Evolutionary conservation across 2,888 invertebrate genomes (phyloP), one percentile per base, ranked within the genome.

Genomic region (Drosophila hamatofila): DNA sequence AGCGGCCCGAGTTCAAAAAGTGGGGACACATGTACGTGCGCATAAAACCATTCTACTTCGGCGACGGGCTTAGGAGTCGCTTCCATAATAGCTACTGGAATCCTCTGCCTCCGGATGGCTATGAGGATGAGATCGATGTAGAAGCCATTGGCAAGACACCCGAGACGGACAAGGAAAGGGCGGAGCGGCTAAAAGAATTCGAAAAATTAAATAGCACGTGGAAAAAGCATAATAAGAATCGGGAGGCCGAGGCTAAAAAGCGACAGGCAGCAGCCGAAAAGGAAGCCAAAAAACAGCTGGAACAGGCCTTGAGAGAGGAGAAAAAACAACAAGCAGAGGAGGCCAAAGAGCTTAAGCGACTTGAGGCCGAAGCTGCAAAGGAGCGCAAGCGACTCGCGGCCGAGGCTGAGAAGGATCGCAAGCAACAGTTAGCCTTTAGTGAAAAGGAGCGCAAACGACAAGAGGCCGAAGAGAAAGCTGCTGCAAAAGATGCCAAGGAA

Each of bases 101-200:
- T 59, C 66, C 90, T 5, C 27, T 89, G 25, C 85, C 88, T 0
- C 85, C 88, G 9, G 78, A 67, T 4, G 89, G 89, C 2, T 89
- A 89, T 41, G 90, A 90, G 48, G 85, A 87, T 58, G 84, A 88
- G 33, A 55, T 70, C n/a, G 84, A 81, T 25, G 25, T 25, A 16
- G 71, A 64, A 0, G 70, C 52, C 8, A 6, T 42, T 0, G 81
- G 70, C 25, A 54, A 81, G 42, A 46, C 51, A 1, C 42, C 62
- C 3, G 80, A 83, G 54, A 59, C 85, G 7, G 75, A 73, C 0
- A 7, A 64, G 48, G 73, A 80, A 8, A 59, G 56, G 5, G 49
- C 39, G 0, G 14, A 57, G 3, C 78, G 83, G 0, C 14, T 64
- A 0, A 75, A 74, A 4, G 76, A 74, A 2, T 80, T 80, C 12